Base-by-base conservation (phyloP, 1,140 invertebrate species). In the Diploscapter pachys region DNA sequence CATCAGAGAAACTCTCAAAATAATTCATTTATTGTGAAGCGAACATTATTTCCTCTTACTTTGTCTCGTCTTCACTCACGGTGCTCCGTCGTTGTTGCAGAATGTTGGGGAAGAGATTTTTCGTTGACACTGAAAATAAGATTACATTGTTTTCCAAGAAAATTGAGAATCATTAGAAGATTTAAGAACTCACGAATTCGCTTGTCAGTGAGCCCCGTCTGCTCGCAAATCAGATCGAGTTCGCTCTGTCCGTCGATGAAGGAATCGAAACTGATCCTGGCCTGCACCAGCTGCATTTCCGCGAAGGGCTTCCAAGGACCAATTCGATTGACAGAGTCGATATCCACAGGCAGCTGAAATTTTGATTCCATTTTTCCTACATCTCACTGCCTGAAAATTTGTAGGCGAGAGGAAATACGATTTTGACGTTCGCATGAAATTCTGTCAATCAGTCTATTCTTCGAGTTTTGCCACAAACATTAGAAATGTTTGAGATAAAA, bases 381-480 rank as follows among this genome's bases (percentile, higher is more conserved):
- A 31, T 31, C 11, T 57, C 8, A 57, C 31, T 31, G 31, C 31
- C 1, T 31, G 31, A 31, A 31, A 31, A 31, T 59, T n/a, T 57
- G 5, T 92, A 91, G 0, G 0, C 31, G 63, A 31, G 31, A 31
- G 51, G 63, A 50, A 6, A 31, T 8, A 8, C 63, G 31, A 65
- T 13, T 49, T 1, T 90, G 91, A 82, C 95, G 93, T 63, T 94
- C 89, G 63, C 63, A 65, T 50, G 31, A 31, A 31, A 31, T 31
- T 31, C 31, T 31, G 31, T 31, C 31, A 31, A 31, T 31, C 31
- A 31, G 31, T 31, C 31, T 70, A 11, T 0, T 59, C 68, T 54
- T 51, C 56, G 2, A 59, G 68, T 61, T 48, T 59, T 13, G 31
- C 31, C 31, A 31, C 31, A 31, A 31, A 31, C 31, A 31, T 31